These are phyloP conservation scores for Thereva unica DNA, from an alignment of 2,888 invertebrate genomes.

Conservation along the genomic window DNA sequence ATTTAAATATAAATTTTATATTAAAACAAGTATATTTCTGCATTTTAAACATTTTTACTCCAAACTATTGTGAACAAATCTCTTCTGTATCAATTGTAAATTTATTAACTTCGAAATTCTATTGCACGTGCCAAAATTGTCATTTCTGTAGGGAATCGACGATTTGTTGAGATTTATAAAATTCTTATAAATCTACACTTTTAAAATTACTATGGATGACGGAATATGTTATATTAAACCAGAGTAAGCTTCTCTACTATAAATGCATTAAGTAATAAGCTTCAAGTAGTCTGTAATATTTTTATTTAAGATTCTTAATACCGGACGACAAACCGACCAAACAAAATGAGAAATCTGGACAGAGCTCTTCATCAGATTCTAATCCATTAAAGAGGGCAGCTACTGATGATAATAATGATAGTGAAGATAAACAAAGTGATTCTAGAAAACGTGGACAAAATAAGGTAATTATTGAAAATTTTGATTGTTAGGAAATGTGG, in stretches of 20 bases:
- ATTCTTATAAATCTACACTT: neutral
- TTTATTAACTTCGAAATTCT: too few relatives aligned
- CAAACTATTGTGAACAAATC: too few relatives aligned
- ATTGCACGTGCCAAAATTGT: too few relatives aligned
- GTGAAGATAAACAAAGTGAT: neutral
- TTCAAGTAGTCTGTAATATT: neutral
- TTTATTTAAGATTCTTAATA: constrained; percentile 4
- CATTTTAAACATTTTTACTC: too few relatives aligned
- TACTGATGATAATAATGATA: constrained; percentile 13
- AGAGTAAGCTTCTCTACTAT: constrained; percentile 38
- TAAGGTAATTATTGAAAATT: constrained; percentile 38
- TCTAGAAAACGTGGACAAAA: constrained; percentile 54
- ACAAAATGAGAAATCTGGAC: neutral
- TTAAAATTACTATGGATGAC: constrained; percentile 48
- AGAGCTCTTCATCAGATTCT: neutral
- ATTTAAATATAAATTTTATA: too few relatives aligned
- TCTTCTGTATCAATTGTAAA: too few relatives aligned
- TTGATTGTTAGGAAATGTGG: neutral
- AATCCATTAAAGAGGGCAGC: constrained; percentile 30
- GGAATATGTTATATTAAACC: constrained; percentile 56
- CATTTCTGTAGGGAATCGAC: neutral
- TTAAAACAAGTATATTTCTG: too few relatives aligned
- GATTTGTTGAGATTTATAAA: neutral
- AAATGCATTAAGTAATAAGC: neutral
- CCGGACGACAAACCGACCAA: neutral